Evolutionary conservation across 1,140 invertebrate genomes (phyloP).

Genomic region (Bradynema listronoti): DNA sequence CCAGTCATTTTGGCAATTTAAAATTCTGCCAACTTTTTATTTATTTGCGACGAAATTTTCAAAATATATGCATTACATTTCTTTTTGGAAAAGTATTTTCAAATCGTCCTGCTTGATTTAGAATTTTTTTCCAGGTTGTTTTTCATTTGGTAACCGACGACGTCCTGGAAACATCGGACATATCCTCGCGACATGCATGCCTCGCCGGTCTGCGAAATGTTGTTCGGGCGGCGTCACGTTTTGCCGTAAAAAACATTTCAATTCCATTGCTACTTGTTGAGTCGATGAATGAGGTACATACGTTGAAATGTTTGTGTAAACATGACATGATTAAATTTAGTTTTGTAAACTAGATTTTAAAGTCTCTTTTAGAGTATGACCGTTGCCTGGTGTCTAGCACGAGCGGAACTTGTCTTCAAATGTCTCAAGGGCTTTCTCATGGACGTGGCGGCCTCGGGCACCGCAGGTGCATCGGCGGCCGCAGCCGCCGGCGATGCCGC

Average conservation of each 20-base stretch:
- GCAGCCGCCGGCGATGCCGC: not conserved
- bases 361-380: constrained; percentile 75
- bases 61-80: too few relatives aligned
- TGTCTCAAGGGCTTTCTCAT: constrained; percentile 99
- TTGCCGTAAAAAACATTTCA: constrained; percentile 84
- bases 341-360: not conserved
- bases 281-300: constrained; percentile 79
- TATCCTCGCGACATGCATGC: constrained; percentile 88
- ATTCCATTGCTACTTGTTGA: constrained; percentile 83
- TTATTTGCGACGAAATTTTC: too few relatives aligned
- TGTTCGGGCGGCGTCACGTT: constrained; percentile 80
- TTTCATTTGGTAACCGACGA: constrained; percentile 77
- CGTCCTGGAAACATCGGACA: constrained; percentile 64
- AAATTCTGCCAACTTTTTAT: not conserved
- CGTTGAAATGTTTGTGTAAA: constrained; percentile 12
- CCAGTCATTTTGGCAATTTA: not conserved
- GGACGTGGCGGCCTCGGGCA: constrained; percentile 62
- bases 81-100: not conserved
- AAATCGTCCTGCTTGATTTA: not conserved
- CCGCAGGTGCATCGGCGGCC: constrained; percentile 13
- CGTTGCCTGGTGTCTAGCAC: constrained; percentile 83
- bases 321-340: constrained; percentile 34
- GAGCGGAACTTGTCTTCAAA: constrained; percentile 92
- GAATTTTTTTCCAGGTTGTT: constrained; percentile 70
- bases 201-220: constrained; percentile 89